Conservation (phyloP, 1,140 invertebrate genomes). For the Pachypeltis micranthus region DNA sequence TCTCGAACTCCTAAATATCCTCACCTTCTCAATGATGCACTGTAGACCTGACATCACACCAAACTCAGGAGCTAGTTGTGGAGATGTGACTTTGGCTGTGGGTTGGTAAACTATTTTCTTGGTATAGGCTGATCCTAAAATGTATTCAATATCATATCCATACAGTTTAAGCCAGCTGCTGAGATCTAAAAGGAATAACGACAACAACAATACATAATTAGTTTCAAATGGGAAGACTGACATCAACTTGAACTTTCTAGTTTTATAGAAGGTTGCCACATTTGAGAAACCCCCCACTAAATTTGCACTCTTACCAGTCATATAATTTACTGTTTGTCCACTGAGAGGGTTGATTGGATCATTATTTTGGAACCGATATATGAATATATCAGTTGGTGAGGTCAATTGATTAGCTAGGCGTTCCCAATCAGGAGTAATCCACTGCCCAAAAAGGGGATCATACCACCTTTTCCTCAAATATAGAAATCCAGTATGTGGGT, state of each 20-base stretch:
- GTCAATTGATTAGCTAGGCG: constrained; percentile 65
- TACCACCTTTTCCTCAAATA: constrained; percentile 76
- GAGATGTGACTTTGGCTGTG: constrained; percentile 58
- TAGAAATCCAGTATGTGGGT: constrained; percentile 71
- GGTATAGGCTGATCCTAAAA: constrained; percentile 70
- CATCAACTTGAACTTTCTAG: not conserved
- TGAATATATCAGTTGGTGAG: constrained; percentile 76
- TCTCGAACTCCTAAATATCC: too few species aligned
- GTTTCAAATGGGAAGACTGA: not conserved
- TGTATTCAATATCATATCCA: constrained; percentile 72
- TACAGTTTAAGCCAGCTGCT: constrained; percentile 75
- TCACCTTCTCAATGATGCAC: constrained; percentile 69
- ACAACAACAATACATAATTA: constrained; percentile 3
- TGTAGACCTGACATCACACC: constrained; percentile 77
- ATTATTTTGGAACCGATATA: constrained; percentile 83
- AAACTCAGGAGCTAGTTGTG: constrained; percentile 66
- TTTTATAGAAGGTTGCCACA: too few species aligned
- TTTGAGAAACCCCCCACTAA: too few species aligned
- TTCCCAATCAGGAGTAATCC: constrained; percentile 88
- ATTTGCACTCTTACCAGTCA: constrained; percentile 44
- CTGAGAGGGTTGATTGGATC: constrained; percentile 72
- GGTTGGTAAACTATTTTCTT: constrained; percentile 63
- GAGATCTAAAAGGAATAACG: constrained; percentile 42
- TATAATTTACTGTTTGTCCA: constrained; percentile 54
- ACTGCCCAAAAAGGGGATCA: constrained; percentile 84